phyloP scores from a whole-genome alignment of 2,113 vertebrate genomes.

The Polyodon spathula region DNA sequence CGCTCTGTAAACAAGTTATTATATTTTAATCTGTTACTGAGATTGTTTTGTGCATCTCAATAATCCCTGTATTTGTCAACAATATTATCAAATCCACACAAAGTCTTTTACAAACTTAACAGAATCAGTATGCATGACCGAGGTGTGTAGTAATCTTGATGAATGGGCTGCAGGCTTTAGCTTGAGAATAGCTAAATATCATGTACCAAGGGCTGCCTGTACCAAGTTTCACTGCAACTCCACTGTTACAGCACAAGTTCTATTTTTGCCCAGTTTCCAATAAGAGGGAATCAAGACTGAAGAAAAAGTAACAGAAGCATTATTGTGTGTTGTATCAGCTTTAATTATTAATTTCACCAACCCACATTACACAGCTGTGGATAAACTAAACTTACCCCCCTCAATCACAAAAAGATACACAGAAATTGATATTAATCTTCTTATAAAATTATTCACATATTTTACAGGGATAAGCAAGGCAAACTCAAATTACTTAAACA shows the following conservation, averaged over 20 bases:
- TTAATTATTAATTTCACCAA: constrained; percentile 5
- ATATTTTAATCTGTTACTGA: too few relatives aligned
- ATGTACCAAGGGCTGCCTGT: too few relatives aligned
- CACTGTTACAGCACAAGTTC: neutral
- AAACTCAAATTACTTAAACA: constrained; percentile 8
- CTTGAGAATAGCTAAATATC: too few relatives aligned
- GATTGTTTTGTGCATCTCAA: too few relatives aligned
- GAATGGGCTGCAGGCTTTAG: too few relatives aligned
- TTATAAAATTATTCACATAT: constrained; percentile 39
- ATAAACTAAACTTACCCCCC: constrained; percentile 19
- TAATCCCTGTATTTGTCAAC: too few relatives aligned
- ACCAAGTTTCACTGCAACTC: too few relatives aligned
- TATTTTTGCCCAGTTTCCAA: neutral
- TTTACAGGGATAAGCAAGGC: constrained; percentile 34
- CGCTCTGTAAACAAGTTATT: too few relatives aligned
- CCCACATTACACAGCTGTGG: constrained; percentile 16
- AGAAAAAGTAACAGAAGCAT: neutral
- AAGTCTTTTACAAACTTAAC: too few relatives aligned
- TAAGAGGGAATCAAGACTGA: neutral
- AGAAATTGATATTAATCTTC: constrained; percentile 20
- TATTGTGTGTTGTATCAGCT: neutral
- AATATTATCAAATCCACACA: too few relatives aligned
- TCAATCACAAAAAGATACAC: constrained; percentile 35
- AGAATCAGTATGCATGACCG: too few relatives aligned
- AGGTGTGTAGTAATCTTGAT: too few relatives aligned